A percentile compares a stretch with the other conserved stretches of the same genome.
Evolutionary conservation across 2,888 invertebrate species (phyloP).

Genomic region (Epiblema foenella): DNA sequence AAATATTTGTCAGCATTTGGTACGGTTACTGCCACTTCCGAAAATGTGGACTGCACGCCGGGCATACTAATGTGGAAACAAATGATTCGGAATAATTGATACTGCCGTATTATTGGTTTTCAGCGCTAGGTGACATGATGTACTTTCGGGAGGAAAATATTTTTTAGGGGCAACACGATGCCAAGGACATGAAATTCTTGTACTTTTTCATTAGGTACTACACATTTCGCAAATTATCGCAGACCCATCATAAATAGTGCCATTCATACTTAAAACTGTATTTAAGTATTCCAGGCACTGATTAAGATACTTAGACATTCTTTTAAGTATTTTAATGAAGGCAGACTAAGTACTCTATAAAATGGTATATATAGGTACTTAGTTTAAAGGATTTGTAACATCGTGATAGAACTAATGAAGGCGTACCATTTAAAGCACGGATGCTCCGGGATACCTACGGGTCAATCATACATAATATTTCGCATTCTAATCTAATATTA

Average conservation of each 20-base stretch:
- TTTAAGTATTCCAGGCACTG: not conserved
- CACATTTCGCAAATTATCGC: too few relatives aligned
- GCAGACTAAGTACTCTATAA: slow-evolving; percentile 25
- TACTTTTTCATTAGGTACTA: too few relatives aligned
- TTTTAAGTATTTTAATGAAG: slow-evolving; percentile 12
- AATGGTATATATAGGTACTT: slow-evolving; percentile 19
- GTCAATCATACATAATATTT: too few relatives aligned
- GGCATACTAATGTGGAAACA: slow-evolving; percentile 20
- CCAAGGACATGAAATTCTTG: too few relatives aligned
- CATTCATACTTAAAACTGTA: too few relatives aligned
- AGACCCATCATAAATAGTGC: too few relatives aligned
- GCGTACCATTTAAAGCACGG: slow-evolving; percentile 24
- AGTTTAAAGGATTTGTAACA: slow-evolving; percentile 25
- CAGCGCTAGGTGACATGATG: not conserved
- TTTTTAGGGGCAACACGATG: not conserved
- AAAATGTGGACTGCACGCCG: slow-evolving; percentile 3
- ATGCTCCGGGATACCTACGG: not conserved
- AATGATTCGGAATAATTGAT: slow-evolving; percentile 12
- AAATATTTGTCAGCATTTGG: not conserved
- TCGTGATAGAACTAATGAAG: slow-evolving; percentile 24
- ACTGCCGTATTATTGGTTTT: not conserved
- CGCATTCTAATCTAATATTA: too few relatives aligned
- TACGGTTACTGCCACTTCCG: slow-evolving; percentile 3
- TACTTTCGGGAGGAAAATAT: not conserved
- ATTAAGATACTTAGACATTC: slow-evolving; percentile 2